phyloP scores from a whole-genome alignment of 2,113 vertebrate genomes.

The Cisticola juncidis region DNA sequence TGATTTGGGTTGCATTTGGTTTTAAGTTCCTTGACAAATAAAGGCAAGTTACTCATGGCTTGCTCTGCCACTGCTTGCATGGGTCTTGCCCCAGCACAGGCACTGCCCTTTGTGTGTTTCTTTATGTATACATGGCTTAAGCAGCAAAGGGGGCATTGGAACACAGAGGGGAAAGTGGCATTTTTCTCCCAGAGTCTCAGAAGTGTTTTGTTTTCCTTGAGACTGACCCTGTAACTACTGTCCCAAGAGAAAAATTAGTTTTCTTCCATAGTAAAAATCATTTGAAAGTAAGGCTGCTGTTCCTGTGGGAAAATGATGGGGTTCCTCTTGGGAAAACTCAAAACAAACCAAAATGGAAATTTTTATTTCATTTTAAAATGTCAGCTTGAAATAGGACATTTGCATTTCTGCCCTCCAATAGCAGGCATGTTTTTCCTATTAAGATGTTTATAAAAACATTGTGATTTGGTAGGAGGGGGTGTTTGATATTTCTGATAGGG shows the following conservation, averaged over 20 bases:
- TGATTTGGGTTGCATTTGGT: neutral
- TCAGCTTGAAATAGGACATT: neutral
- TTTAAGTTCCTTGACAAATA: neutral
- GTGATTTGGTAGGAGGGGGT: neutral
- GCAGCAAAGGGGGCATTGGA: neutral
- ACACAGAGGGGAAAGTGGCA: neutral
- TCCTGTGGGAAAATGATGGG: neutral
- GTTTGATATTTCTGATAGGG: slow-evolving; percentile 10
- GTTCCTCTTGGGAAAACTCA: neutral
- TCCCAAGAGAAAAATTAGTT: slow-evolving; percentile 5
- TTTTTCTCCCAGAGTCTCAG: neutral
- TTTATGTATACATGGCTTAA: neutral
- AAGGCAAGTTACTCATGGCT: neutral
- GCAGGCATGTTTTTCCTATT: neutral
- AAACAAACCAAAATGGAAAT: neutral
- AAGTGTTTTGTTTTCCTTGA: neutral
- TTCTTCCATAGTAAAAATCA: neutral
- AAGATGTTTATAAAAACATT: neutral
- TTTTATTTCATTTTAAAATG: neutral
- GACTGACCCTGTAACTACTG: neutral
- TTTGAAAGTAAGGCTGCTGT: neutral
- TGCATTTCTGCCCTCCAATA: neutral
- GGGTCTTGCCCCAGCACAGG: rapidly evolving
- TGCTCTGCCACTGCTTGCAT: neutral
- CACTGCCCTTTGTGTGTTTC: neutral